phyloP scores from a whole-genome alignment of 92 coral and sea anemone genomes.

The Phenganax marumi region DNA sequence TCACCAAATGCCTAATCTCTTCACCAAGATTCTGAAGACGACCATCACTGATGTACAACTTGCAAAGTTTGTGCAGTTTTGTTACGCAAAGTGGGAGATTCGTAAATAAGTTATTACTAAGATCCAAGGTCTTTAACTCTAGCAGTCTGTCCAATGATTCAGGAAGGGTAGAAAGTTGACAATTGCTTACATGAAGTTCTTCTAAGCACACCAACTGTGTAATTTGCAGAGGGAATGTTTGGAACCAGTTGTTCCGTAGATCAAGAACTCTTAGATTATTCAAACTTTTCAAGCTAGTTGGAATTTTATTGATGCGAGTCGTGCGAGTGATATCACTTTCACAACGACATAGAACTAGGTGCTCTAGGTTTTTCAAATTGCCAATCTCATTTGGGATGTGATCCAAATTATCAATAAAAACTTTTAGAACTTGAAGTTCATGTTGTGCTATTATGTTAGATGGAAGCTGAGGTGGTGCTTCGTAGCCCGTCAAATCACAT shows the following conservation, averaged over 20 bases:
- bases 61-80: constrained; percentile 59
- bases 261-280: constrained; percentile 56
- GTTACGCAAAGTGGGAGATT: constrained; percentile 65
- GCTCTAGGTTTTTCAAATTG: constrained; percentile 51
- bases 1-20: constrained; percentile 65
- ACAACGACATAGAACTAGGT: constrained; percentile 63
- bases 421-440: constrained; percentile 65
- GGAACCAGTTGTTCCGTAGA: constrained; percentile 67
- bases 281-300: constrained; percentile 56
- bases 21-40: constrained; percentile 55
- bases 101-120: constrained; percentile 62
- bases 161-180: constrained; percentile 67
- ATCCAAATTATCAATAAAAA: constrained; percentile 66
- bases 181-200: constrained; percentile 71
- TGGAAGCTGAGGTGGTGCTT: constrained; percentile 62
- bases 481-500: constrained; percentile 69
- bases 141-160: constrained; percentile 52
- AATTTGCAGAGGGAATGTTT: constrained; percentile 67
- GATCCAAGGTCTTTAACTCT: constrained; percentile 64
- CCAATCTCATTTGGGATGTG: constrained; percentile 63
- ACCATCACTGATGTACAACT: constrained; percentile 70
- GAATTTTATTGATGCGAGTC: constrained; percentile 47
- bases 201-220: constrained; percentile 54
- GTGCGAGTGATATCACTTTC: constrained; percentile 52
- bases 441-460: constrained; percentile 32